Evolutionary conservation across 2,113 vertebrate genomes (phyloP).

Genomic region (Pelecanoides urinatrix): DNA sequence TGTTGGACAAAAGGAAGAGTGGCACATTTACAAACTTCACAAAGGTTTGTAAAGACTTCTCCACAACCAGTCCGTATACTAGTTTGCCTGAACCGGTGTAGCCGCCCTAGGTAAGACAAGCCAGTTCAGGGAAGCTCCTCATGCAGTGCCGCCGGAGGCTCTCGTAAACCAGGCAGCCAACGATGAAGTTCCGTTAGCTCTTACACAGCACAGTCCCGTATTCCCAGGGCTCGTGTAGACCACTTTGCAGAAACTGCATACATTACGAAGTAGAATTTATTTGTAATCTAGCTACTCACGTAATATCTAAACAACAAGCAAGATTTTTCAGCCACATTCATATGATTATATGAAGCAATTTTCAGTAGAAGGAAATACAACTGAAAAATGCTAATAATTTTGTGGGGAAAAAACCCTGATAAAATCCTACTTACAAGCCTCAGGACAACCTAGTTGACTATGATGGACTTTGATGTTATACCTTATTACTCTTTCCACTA

Average conservation of each 20-base stretch:
- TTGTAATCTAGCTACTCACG: not conserved
- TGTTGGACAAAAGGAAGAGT: not conserved
- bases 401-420: not conserved
- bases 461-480: not conserved
- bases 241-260: rapidly evolving
- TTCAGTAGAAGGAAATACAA: not conserved
- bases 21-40: not conserved
- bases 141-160: rapidly evolving
- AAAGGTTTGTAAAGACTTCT: not conserved
- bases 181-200: rapidly evolving
- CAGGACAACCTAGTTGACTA: not conserved
- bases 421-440: not conserved
- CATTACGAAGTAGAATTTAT: rapidly evolving
- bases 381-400: not conserved
- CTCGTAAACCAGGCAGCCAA: rapidly evolving
- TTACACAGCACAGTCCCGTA: rapidly evolving
- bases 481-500: not conserved
- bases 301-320: rapidly evolving
- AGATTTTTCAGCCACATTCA: not conserved
- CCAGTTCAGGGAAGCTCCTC: not conserved
- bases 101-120: rapidly evolving
- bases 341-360: not conserved
- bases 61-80: rapidly evolving
- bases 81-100: not conserved
- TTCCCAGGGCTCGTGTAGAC: rapidly evolving